phyloP scores from a whole-genome alignment of 2,888 invertebrate genomes.

The Balanococcus diminutus region DNA sequence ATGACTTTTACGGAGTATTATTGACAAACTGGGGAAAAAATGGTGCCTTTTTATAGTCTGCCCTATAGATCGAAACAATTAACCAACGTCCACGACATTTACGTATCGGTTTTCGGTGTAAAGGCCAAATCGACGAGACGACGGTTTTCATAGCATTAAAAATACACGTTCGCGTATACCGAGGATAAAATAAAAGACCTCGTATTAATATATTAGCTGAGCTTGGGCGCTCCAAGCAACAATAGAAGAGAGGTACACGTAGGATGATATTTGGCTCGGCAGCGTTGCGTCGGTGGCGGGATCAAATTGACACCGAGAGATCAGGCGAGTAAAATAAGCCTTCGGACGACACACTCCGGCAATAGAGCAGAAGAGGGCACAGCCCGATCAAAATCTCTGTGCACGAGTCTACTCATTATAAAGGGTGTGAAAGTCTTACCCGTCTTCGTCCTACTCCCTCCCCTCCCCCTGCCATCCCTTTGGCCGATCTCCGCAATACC shows the following conservation, averaged over 20 bases:
- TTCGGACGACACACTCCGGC: conserved; percentile 37
- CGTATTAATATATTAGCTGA: background rate
- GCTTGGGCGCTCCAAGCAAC: background rate
- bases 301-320: conserved; percentile 45
- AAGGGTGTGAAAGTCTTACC: conserved; percentile 53
- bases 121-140: too few relatives aligned
- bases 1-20: too few relatives aligned
- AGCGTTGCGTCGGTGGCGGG: background rate
- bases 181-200: background rate
- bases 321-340: conserved; percentile 36
- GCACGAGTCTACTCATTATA: conserved; percentile 54
- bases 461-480: too few relatives aligned
- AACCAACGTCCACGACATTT: background rate
- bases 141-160: too few relatives aligned
- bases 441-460: background rate
- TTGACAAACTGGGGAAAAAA: too few relatives aligned
- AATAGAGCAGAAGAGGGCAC: too few relatives aligned
- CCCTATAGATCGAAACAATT: background rate
- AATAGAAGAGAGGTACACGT: background rate
- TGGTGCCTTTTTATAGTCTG: too few relatives aligned
- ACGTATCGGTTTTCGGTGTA: background rate
- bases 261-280: background rate
- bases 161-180: background rate
- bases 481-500: background rate
- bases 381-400: conserved; percentile 46